These are phyloP conservation scores for Tiliqua scincoides DNA, from an alignment of 2,113 vertebrate species.

Conservation along the genomic window DNA sequence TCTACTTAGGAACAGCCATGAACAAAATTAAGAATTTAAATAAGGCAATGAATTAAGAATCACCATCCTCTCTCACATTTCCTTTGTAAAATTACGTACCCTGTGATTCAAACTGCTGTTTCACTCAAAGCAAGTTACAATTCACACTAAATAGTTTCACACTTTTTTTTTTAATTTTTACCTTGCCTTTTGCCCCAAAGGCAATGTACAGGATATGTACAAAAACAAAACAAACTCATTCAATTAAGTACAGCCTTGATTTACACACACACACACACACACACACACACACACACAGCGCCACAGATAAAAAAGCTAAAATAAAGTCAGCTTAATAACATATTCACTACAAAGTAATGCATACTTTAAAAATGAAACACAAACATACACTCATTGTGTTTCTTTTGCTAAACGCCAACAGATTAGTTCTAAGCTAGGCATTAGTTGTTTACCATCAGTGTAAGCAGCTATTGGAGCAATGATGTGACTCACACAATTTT, in stretches of 20 bases:
- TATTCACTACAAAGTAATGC: neutral
- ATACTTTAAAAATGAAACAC: neutral
- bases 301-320: neutral
- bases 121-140: neutral
- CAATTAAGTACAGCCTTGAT: no score
- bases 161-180: slow-evolving; percentile 25
- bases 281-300: no score
- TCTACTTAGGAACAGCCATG: neutral
- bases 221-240: neutral
- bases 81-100: neutral
- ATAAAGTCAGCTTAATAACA: neutral
- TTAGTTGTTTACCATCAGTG: no score
- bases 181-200: slow-evolving; percentile 17
- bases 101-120: neutral
- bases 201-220: neutral
- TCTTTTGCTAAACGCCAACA: neutral
- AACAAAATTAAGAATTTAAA: slow-evolving; percentile 3
- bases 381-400: neutral
- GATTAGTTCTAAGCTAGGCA: no score
- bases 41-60: neutral
- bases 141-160: neutral
- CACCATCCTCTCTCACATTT: neutral
- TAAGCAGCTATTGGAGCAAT: no score
- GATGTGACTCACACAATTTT: no score
- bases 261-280: neutral